Conservation (phyloP, 1,140 invertebrate genomes). For the Panagrolaimus sp. region DNA sequence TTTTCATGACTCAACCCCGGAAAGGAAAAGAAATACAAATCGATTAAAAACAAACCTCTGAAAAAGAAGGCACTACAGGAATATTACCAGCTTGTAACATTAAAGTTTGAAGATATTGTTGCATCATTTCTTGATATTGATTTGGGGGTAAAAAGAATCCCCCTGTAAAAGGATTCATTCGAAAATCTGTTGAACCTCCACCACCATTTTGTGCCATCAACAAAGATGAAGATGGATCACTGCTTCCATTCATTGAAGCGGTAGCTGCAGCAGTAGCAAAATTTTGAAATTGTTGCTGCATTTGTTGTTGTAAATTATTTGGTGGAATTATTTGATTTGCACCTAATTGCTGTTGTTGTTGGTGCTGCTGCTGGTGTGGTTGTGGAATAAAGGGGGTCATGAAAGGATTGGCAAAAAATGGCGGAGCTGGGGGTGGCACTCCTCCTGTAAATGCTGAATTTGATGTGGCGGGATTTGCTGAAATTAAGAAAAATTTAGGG, state of each 20-base stretch:
- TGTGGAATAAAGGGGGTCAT: constrained; percentile 50
- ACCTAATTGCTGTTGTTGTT: too few species aligned
- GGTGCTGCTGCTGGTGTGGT: constrained; percentile 1
- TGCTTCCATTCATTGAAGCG: constrained; percentile 1
- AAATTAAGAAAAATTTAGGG: background rate
- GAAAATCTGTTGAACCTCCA: constrained; percentile 20
- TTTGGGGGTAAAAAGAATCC: constrained; percentile 43
- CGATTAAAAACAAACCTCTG: background rate
- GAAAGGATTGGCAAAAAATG: constrained; percentile 53
- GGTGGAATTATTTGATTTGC: constrained; percentile 2
- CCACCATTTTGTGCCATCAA: constrained; percentile 14
- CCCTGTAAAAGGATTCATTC: constrained; percentile 36
- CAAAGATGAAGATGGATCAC: constrained; percentile 1
- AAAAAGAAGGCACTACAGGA: background rate
- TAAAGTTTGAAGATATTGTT: constrained; percentile 44
- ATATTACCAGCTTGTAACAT: constrained; percentile 25
- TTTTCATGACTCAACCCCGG: background rate
- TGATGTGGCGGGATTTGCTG: background rate
- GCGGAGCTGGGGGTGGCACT: constrained; percentile 26
- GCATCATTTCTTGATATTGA: constrained; percentile 55
- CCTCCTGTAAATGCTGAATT: background rate
- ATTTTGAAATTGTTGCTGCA: constrained; percentile 10
- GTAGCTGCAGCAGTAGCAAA: constrained; percentile 13
- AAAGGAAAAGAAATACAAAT: too few species aligned
- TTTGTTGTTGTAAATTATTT: background rate